These are phyloP conservation scores for Agapornis roseicollis DNA, from an alignment of 2,113 vertebrate genomes.

Conservation along the genomic window DNA sequence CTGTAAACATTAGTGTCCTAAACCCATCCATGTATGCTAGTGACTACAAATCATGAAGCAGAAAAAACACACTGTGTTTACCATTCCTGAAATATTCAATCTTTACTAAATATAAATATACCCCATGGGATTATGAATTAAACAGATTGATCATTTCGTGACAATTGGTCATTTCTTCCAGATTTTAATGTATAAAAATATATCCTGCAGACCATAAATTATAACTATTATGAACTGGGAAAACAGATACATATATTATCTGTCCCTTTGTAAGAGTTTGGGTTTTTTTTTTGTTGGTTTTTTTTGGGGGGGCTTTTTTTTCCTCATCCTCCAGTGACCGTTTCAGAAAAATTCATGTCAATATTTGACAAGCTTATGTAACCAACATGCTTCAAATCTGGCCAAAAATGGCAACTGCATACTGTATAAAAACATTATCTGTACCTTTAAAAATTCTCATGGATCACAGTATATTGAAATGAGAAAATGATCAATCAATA, in stretches of 20 bases:
- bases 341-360: neutral
- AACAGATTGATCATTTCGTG: neutral
- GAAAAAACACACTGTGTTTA: neutral
- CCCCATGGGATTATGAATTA: neutral
- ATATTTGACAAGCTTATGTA: neutral
- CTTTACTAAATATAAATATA: neutral
- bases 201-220: neutral
- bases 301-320: neutral
- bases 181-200: neutral
- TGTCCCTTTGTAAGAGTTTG: neutral
- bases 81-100: neutral
- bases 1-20: neutral
- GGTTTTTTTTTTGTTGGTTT: neutral
- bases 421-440: neutral
- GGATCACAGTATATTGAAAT: neutral
- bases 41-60: neutral
- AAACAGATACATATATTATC: neutral
- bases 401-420: neutral
- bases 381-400: neutral
- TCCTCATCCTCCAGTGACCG: fast-evolving
- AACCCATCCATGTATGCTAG: neutral
- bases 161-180: neutral
- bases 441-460: neutral
- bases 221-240: neutral
- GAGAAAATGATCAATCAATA: neutral